phyloP scores from a whole-genome alignment of 1,140 invertebrate species.

The Hesperophylax magnus region DNA sequence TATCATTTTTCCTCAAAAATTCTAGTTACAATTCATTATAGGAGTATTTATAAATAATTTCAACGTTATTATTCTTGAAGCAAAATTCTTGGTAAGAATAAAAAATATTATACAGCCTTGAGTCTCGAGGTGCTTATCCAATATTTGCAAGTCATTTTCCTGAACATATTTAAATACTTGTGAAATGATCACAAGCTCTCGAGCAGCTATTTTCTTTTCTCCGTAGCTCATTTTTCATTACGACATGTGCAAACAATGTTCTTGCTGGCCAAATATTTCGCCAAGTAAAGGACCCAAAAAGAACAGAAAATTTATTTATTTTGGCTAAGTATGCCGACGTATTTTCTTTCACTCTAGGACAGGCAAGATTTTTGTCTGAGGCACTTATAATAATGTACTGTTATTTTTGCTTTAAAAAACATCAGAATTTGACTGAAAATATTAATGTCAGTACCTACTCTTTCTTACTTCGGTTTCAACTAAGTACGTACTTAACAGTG shows the following conservation, averaged over 20 bases:
- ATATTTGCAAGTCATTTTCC: conserved; percentile 12
- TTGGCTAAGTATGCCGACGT: neutral
- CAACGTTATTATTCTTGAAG: no score
- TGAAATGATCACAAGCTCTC: neutral
- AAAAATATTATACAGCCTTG: neutral
- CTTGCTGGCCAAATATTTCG: conserved; percentile 10
- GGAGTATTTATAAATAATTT: no score
- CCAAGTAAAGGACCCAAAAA: conserved; percentile 1
- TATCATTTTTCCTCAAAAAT: no score
- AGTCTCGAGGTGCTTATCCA: neutral
- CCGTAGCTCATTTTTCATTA: conserved; percentile 11
- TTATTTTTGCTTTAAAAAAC: no score
- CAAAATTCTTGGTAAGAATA: no score
- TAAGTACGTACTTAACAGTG: no score
- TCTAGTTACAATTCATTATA: no score
- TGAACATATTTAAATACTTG: neutral
- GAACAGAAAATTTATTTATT: neutral
- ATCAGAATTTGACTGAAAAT: no score
- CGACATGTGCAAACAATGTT: conserved; percentile 7
- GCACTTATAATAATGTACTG: no score
- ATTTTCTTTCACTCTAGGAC: neutral
- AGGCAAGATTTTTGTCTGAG: no score
- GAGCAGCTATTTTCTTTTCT: conserved; percentile 12
- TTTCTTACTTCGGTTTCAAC: no score
- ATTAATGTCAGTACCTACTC: no score